These are phyloP conservation scores for Synanceia verrucosa DNA, from an alignment of 2,797 vertebrate species.

Conservation along the genomic window DNA sequence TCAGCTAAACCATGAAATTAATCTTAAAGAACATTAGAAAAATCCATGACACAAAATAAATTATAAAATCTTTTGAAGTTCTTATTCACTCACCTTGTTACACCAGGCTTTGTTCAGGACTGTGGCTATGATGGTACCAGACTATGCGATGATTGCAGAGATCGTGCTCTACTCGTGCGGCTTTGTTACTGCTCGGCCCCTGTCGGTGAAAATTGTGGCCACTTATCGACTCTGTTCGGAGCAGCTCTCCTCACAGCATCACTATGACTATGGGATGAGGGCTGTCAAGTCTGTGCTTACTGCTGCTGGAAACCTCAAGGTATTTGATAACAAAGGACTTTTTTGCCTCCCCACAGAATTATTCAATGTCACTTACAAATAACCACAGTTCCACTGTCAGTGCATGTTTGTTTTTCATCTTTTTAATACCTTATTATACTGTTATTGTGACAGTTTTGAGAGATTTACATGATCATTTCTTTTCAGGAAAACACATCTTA, in stretches of 20 bases:
- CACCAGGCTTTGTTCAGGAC: slow-evolving; percentile 90
- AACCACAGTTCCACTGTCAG: background rate
- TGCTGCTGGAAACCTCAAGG: slow-evolving; percentile 92
- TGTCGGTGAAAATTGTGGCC: slow-evolving; percentile 92
- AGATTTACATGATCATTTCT: background rate
- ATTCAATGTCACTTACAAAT: background rate
- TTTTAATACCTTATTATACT: background rate
- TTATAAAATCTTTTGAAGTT: too few species aligned
- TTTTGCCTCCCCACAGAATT: background rate
- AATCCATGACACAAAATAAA: too few species aligned
- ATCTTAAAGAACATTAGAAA: background rate
- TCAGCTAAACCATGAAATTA: background rate
- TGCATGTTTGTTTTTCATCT: background rate
- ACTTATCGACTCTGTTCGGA: slow-evolving; percentile 91
- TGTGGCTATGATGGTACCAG: slow-evolving; percentile 96
- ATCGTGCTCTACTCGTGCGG: slow-evolving; percentile 93
- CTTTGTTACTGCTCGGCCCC: slow-evolving; percentile 89
- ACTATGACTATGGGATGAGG: slow-evolving; percentile 95
- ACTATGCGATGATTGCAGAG: slow-evolving; percentile 94
- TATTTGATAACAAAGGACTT: slow-evolving; percentile 53
- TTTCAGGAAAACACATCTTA: background rate
- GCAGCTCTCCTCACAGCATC: slow-evolving; percentile 91
- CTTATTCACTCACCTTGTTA: too few species aligned
- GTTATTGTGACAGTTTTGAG: background rate
- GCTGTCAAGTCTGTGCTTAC: slow-evolving; percentile 94